A percentile compares a stretch with the other conserved stretches of the same genome.
Conservation (phyloP, 2,113 vertebrate species). For the Hyaena hyaena region DNA sequence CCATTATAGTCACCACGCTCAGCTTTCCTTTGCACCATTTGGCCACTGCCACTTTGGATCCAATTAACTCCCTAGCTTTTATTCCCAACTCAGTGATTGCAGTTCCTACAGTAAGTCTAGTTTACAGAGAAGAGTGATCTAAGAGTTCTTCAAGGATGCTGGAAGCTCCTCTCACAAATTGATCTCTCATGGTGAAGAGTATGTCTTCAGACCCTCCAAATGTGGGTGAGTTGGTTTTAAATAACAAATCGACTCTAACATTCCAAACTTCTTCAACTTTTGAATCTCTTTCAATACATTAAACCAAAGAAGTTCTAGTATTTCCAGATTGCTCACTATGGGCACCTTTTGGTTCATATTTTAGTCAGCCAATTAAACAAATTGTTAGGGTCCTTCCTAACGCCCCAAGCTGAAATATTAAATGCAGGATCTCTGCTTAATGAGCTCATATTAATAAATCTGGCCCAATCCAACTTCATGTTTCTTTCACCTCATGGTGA, state of each 20-base stretch:
- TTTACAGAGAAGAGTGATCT: background rate
- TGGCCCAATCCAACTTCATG: background rate
- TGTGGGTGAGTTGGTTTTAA: background rate
- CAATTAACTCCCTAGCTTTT: background rate
- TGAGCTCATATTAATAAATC: background rate
- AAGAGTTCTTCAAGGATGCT: background rate
- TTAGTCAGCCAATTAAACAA: background rate
- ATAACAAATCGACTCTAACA: background rate
- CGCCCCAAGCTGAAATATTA: background rate
- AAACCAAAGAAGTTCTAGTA: background rate
- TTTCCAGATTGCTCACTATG: background rate
- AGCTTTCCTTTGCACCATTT: background rate
- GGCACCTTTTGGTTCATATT: background rate
- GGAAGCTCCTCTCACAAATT: background rate
- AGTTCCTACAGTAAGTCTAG: background rate
- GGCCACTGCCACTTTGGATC: background rate
- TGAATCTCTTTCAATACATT: background rate
- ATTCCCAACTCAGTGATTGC: background rate
- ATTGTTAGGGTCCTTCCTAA: background rate
- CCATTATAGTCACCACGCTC: background rate
- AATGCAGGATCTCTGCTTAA: background rate
- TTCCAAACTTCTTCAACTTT: background rate
- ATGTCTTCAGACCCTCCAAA: background rate
- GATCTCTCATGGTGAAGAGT: background rate
- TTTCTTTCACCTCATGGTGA: background rate